Percentiles rank a stretch among this genome's conserved stretches.
Conservation (phyloP, 2,888 invertebrate genomes). For the Empis stercorea region DNA sequence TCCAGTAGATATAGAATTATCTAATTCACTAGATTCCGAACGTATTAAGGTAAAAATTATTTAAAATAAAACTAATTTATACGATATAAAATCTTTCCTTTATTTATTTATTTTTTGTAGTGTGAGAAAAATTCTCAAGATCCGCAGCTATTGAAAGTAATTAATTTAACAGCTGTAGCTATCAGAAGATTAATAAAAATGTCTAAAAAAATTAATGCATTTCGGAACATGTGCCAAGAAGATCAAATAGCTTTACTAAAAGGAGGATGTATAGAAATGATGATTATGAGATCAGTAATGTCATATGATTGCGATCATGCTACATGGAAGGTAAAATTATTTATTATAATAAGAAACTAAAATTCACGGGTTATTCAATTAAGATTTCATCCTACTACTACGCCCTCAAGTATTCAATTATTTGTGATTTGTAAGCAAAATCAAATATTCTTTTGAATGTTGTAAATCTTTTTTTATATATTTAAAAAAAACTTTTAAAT, state of each 20-base stretch:
- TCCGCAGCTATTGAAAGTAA: conserved; percentile 65
- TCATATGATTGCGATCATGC: conserved; percentile 76
- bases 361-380: background rate
- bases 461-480: no score
- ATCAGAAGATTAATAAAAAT: conserved; percentile 76
- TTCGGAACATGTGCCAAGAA: conserved; percentile 86
- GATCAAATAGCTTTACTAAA: conserved; percentile 63
- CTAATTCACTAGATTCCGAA: conserved; percentile 51
- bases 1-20: conserved; percentile 72
- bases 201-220: conserved; percentile 76
- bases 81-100: no score
- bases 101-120: conserved; percentile 14
- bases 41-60: conserved; percentile 44
- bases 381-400: background rate
- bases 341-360: background rate
- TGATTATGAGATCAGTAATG: conserved; percentile 85
- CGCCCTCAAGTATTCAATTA: no score
- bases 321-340: conserved; percentile 65
- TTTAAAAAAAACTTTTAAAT: no score
- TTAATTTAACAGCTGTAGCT: conserved; percentile 84
- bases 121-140: conserved; percentile 39
- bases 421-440: no score
- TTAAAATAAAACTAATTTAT: conserved; percentile 16
- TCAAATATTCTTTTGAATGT: no score
- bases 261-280: conserved; percentile 92